Percentiles rank a stretch among this genome's conserved stretches.
Conservation (phyloP, 2,797 vertebrate genomes). For the Trichosurus vulpecula region DNA sequence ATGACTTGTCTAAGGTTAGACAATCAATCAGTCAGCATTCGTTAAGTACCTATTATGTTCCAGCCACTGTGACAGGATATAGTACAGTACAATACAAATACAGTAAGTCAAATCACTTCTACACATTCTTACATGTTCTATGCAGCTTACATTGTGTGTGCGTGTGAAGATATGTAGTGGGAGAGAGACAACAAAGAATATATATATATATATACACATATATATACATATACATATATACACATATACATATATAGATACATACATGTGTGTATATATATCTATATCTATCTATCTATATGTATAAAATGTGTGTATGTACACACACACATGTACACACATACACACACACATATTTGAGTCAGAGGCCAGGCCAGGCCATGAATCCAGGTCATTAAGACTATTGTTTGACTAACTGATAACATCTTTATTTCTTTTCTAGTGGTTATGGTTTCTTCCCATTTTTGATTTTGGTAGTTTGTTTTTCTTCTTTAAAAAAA, state of each 20-base stretch:
- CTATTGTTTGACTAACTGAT: background rate
- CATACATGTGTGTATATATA: no score
- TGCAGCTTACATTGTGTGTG: background rate
- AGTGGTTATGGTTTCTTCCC: background rate
- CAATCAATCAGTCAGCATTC: background rate
- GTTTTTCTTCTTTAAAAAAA: background rate
- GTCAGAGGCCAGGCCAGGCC: background rate
- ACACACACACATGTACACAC: no score
- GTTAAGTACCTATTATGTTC: background rate
- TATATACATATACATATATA: no score
- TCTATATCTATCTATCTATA: no score
- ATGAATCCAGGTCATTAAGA: background rate
- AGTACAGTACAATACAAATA: background rate
- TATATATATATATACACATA: background rate
- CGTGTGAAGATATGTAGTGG: background rate
- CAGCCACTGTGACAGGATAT: background rate
- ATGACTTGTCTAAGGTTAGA: background rate
- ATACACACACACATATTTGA: background rate
- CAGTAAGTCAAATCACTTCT: background rate
- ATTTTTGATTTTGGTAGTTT: background rate
- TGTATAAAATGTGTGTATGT: no score
- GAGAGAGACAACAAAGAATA: background rate
- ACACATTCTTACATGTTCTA: background rate
- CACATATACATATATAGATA: no score
- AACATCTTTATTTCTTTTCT: background rate